Percentiles rank a stretch among this genome's conserved stretches.
These are phyloP conservation scores for Hirudinaria manillensis DNA, from an alignment of 2,888 invertebrate genomes.

Conservation along the genomic window DNA sequence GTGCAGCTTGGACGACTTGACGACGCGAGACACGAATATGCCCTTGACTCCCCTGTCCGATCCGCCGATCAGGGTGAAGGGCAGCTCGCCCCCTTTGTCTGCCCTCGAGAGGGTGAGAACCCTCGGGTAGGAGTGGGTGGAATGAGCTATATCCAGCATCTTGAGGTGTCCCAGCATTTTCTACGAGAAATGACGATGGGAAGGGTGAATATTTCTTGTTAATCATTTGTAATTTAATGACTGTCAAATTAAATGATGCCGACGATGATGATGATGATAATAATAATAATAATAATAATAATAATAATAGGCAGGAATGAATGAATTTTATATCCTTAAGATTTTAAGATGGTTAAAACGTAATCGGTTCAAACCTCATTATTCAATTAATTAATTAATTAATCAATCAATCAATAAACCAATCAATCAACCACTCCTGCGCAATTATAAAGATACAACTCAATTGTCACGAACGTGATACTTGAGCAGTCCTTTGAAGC, in stretches of 20 bases:
- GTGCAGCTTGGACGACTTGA: not conserved
- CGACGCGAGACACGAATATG: constrained; percentile 11
- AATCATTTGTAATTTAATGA: not conserved
- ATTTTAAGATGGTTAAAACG: not conserved
- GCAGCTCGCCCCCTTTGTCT: constrained; percentile 3
- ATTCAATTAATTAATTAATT: not conserved
- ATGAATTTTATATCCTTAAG: no score
- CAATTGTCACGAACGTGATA: constrained; percentile 59
- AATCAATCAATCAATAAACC: not conserved
- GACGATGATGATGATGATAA: no score
- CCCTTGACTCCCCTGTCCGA: constrained; percentile 16
- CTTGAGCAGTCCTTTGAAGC: constrained; percentile 78
- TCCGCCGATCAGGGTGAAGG: not conserved
- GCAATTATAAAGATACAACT: not conserved
- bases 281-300: no score
- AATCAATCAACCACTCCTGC: not conserved
- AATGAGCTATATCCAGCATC: constrained; percentile 23
- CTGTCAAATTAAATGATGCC: no score
- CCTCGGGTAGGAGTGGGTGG: constrained; percentile 20
- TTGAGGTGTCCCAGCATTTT: constrained; percentile 25
- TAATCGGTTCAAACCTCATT: not conserved
- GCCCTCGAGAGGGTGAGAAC: constrained; percentile 16
- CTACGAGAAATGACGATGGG: not conserved
- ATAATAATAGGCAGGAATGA: no score
- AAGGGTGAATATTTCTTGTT: not conserved